A percentile compares a stretch with the other conserved stretches of the same genome.
phyloP scores from a whole-genome alignment of 2,113 vertebrate genomes.

The Monopterus albus region DNA sequence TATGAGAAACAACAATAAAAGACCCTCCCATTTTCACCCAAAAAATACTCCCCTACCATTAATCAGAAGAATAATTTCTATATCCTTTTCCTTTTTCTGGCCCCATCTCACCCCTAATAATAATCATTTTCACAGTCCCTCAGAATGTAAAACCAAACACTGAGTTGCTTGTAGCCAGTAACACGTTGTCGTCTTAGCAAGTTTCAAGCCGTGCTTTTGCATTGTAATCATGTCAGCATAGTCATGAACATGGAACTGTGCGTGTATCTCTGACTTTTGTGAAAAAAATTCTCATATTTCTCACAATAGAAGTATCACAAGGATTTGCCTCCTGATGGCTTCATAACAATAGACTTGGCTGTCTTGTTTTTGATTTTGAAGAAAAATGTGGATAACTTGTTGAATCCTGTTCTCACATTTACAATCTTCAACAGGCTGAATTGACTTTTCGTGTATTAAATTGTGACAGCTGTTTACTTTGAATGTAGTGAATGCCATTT shows the following conservation, averaged over 20 bases:
- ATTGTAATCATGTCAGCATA: background rate
- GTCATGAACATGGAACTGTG: conserved; percentile 6
- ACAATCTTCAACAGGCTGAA: background rate
- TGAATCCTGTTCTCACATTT: background rate
- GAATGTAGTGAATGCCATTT: conserved; percentile 26
- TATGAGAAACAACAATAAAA: too few relatives aligned
- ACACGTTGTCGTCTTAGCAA: too few relatives aligned
- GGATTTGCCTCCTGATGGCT: background rate
- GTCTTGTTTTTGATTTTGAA: background rate
- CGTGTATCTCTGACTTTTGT: background rate
- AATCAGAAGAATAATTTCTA: too few relatives aligned
- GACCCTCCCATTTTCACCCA: too few relatives aligned
- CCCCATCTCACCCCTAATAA: background rate
- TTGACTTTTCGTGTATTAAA: conserved; percentile 15
- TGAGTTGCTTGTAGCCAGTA: too few relatives aligned
- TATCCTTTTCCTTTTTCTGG: background rate
- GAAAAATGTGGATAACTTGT: conserved; percentile 10
- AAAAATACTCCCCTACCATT: too few relatives aligned
- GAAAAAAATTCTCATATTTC: background rate
- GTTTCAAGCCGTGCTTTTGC: conserved; percentile 6
- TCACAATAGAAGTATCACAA: background rate
- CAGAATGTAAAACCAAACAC: conserved; percentile 1
- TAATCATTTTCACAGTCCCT: background rate
- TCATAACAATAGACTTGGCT: background rate
- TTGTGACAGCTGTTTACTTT: conserved; percentile 48